phyloP scores from a whole-genome alignment of 2,888 invertebrate genomes.

The Antheraea assamensis region DNA sequence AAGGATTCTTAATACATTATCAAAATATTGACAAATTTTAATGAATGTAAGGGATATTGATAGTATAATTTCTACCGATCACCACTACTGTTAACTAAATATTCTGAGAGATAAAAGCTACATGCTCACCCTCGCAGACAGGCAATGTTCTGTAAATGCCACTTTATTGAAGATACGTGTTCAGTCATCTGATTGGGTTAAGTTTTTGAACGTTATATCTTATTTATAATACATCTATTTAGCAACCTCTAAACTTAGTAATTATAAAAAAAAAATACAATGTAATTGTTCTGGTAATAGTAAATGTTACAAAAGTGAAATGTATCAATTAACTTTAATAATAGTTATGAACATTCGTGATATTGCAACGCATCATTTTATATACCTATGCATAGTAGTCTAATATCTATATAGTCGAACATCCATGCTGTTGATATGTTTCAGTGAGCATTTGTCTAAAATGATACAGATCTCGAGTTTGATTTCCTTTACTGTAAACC shows the following conservation, averaged over 20 bases:
- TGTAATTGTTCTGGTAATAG: background rate
- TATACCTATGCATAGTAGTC: too few relatives aligned
- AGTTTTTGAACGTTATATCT: background rate
- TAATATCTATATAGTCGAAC: too few relatives aligned
- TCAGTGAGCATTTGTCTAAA: too few relatives aligned
- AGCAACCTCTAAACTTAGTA: background rate
- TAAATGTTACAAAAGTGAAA: too few relatives aligned
- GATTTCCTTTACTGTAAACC: too few relatives aligned
- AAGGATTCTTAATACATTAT: background rate
- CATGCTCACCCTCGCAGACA: slow-evolving; percentile 48
- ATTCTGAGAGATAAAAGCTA: slow-evolving; percentile 31
- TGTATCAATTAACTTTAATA: too few relatives aligned
- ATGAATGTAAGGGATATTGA: background rate
- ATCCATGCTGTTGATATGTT: too few relatives aligned
- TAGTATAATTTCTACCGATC: slow-evolving; percentile 3
- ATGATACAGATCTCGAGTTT: too few relatives aligned
- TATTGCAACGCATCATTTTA: too few relatives aligned
- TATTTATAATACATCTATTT: background rate
- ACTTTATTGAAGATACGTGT: slow-evolving; percentile 47
- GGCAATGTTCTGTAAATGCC: slow-evolving; percentile 61
- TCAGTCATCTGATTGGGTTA: slow-evolving; percentile 39
- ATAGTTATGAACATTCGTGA: too few relatives aligned
- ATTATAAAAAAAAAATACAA: background rate
- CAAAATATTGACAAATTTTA: background rate
- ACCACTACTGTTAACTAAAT: slow-evolving; percentile 16